phyloP scores from a whole-genome alignment of 2,113 vertebrate species.

The Cercocebus atys region DNA sequence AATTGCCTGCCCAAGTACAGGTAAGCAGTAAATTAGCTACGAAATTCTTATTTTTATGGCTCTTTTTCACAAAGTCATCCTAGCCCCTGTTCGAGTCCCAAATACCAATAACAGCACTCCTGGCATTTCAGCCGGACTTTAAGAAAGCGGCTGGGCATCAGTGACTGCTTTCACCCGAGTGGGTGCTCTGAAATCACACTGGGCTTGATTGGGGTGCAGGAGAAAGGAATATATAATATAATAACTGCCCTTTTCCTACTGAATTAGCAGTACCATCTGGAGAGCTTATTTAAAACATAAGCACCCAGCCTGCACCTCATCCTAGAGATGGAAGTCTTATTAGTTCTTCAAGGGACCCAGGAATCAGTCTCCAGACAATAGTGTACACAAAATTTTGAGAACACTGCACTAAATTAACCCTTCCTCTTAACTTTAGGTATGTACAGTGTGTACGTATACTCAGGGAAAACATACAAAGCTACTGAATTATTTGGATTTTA shows the following conservation, averaged over 20 bases:
- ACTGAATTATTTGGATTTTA: not conserved
- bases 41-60: too few species aligned
- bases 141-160: not conserved
- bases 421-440: not conserved
- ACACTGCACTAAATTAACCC: fast-evolving
- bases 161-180: fast-evolving
- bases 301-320: not conserved
- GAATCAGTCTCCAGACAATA: not conserved
- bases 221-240: too few species aligned
- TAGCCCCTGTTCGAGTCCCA: not conserved
- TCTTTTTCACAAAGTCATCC: not conserved
- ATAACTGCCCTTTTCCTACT: not conserved
- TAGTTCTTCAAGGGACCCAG: too few species aligned
- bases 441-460: too few species aligned
- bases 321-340: not conserved
- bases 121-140: not conserved
- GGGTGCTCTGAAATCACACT: not conserved
- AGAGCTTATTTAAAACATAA: not conserved
- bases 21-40: too few species aligned
- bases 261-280: not conserved
- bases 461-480: not conserved
- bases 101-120: not conserved
- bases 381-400: fast-evolving
- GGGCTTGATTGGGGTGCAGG: not conserved
- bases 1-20: too few species aligned